These are phyloP conservation scores for Sinocyclocheilus maitianheensis DNA, from an alignment of 2,113 vertebrate species.

Conservation along the genomic window DNA sequence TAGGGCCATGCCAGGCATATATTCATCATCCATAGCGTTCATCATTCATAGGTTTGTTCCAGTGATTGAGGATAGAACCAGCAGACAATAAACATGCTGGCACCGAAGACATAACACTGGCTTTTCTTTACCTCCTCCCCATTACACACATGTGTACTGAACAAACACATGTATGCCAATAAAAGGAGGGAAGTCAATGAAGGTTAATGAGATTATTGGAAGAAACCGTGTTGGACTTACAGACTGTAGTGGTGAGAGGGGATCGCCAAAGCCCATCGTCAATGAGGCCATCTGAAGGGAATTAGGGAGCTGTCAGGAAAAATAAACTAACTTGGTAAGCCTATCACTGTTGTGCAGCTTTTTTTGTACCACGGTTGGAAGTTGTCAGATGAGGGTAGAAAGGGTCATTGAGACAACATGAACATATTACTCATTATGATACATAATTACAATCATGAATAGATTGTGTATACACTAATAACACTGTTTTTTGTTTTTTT, in stretches of 20 bases:
- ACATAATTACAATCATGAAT: neutral
- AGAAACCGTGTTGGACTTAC: slow-evolving; percentile 73
- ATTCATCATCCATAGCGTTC: neutral
- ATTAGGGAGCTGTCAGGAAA: slow-evolving; percentile 85
- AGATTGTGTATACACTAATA: neutral
- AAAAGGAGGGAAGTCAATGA: slow-evolving; percentile 49
- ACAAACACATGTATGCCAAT: slow-evolving; percentile 56
- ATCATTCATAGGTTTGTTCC: slow-evolving; percentile 22
- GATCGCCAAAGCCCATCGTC: slow-evolving; percentile 93
- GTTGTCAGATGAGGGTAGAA: neutral
- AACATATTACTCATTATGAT: neutral
- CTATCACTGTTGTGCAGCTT: neutral
- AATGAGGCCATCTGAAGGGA: slow-evolving; percentile 95
- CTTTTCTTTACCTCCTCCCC: slow-evolving; percentile 56
- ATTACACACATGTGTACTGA: slow-evolving; percentile 59
- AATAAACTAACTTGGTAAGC: neutral
- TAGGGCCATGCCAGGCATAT: neutral
- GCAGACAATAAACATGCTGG: slow-evolving; percentile 51
- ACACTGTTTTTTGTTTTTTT: neutral
- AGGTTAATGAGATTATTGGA: neutral
- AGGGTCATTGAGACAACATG: neutral
- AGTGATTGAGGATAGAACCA: slow-evolving; percentile 61
- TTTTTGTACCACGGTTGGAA: neutral
- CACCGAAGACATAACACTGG: slow-evolving; percentile 62
- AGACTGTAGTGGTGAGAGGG: slow-evolving; percentile 95